Evolutionary conservation across 2,797 vertebrate genomes (phyloP), one percentile per base, ranked within the genome.

Genomic region (Diglossa cyanea): DNA sequence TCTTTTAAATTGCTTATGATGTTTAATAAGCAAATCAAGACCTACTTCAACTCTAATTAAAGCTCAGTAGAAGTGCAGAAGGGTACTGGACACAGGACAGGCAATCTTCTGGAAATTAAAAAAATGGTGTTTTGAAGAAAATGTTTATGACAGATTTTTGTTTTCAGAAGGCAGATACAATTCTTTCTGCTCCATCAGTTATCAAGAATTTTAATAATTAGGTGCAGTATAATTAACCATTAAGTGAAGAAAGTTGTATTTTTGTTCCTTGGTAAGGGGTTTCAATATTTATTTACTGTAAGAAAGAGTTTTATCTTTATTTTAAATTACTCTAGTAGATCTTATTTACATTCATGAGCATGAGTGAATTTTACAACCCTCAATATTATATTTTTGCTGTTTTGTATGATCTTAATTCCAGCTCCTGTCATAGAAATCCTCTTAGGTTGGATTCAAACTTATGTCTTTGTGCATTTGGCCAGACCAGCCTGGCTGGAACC

Each of bases 161-260:
- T 96, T 97, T 97, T 93, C 61, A 86, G 67, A 91, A 84, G 42
- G 37, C 33, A 88, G 68, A 86, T 48, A 58, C 30, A 79, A 19
- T 77, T 81, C 24, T 72, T 96, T 95, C 61, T 96, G 26, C 48
- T 65, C 42, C 50, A 70, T 82, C 48, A 66, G 45, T 97, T 95
- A 89, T 77, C 77, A 92, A 89, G 55, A 95, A 26, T 50, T 70
- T 93, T 93, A 97, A 96, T 97, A 96, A 97, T 97, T 93, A 94
- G 13, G 40, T 78, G 20, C 44, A 73, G 44, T 77, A 39, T 92
- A 97, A 97, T 95, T 97, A 96, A 96, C 60, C 74, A 58, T 83
- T 96, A 95, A 95, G 89, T 92, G 61, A 96, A 84, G 77, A 83
- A 97, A 95, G 57, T 67, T 58, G 14, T 47, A 80, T 16, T 48